These are phyloP conservation scores for Boleophthalmus pectinirostris DNA, from an alignment of 2,113 vertebrate genomes.

Conservation along the genomic window DNA sequence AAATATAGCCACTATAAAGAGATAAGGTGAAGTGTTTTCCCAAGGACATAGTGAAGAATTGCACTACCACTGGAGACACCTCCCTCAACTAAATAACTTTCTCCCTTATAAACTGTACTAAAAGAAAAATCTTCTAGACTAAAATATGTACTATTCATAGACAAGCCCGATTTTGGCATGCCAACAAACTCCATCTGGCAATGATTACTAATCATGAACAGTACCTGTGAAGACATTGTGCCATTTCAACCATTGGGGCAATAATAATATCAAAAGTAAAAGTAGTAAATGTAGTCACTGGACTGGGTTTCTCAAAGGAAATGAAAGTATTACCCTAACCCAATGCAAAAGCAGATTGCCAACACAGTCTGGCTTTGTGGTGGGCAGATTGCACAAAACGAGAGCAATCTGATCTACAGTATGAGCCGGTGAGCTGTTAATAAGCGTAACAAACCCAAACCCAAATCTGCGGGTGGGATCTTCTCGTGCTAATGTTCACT, in stretches of 20 bases:
- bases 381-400: not conserved
- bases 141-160: not conserved
- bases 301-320: slow-evolving; percentile 13
- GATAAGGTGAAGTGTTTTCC: not conserved
- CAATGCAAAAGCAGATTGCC: not conserved
- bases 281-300: slow-evolving; percentile 3
- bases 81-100: no score
- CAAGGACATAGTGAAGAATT: not conserved
- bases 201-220: not conserved
- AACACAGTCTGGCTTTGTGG: slow-evolving; percentile 4
- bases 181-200: not conserved
- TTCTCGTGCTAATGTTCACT: slow-evolving; percentile 2
- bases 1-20: not conserved
- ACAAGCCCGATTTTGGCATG: not conserved
- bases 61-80: not conserved
- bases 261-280: not conserved
- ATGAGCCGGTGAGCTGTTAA: slow-evolving; percentile 7
- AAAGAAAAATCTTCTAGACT: not conserved
- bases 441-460: slow-evolving; percentile 7
- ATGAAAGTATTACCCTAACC: slow-evolving; percentile 7
- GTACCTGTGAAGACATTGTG: not conserved
- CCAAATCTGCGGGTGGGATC: slow-evolving; percentile 4
- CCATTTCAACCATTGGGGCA: not conserved
- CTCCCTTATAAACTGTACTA: not conserved
- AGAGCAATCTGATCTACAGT: slow-evolving; percentile 10